Percentiles rank a stretch among this genome's conserved stretches.
Conservation (phyloP, 2,888 invertebrate species). For the Lasioglossum zephyrum region DNA sequence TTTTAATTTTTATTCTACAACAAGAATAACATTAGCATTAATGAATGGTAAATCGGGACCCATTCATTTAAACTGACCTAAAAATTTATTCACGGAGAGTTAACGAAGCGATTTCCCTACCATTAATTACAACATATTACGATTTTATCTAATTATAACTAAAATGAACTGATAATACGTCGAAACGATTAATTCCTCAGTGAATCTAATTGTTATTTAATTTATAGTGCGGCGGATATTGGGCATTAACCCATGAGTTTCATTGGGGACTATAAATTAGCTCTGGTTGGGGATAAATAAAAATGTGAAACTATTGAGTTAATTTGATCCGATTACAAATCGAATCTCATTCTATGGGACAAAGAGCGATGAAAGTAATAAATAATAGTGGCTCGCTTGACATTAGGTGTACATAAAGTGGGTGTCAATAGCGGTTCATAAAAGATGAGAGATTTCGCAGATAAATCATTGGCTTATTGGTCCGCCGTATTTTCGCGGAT, state of each 20-base stretch:
- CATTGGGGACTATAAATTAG: not conserved
- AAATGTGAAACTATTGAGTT: not conserved
- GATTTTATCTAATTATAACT: not conserved
- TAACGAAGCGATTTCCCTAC: not conserved
- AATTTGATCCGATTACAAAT: not conserved
- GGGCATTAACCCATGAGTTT: not conserved
- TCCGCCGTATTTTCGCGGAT: not conserved
- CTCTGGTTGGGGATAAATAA: not conserved
- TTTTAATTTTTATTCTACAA: not conserved
- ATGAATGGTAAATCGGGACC: not conserved
- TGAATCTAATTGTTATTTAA: not conserved
- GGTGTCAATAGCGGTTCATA: not conserved
- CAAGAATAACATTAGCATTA: not conserved
- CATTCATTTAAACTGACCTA: not conserved
- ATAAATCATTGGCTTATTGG: not conserved
- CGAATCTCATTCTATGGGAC: not conserved
- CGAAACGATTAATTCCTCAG: not conserved
- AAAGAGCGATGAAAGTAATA: not conserved
- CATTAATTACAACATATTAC: not conserved
- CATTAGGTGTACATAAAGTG: not conserved
- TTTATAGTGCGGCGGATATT: not conserved
- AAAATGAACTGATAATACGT: not conserved
- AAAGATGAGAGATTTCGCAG: not conserved
- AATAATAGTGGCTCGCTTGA: not conserved
- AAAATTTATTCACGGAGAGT: not conserved